Conservation (phyloP, 2,797 vertebrate species). For the Coccyzus lansbergi region DNA sequence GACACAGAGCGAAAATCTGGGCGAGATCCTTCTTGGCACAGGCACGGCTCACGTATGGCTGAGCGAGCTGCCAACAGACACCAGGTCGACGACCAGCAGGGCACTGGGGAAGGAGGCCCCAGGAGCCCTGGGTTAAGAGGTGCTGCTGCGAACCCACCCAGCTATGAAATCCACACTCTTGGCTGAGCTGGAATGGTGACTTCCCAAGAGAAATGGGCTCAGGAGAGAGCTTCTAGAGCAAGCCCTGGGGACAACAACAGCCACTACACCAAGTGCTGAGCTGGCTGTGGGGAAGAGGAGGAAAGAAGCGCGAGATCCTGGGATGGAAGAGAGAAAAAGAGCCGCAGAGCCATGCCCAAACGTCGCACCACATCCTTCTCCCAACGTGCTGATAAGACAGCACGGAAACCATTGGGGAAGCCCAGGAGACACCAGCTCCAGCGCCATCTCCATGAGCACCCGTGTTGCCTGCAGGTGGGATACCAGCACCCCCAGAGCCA, state of each 20-base stretch:
- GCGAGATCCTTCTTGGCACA: background rate
- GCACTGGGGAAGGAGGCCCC: background rate
- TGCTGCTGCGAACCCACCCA: rapidly evolving
- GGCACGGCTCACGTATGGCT: background rate
- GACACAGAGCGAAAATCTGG: background rate
- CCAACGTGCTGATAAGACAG: background rate
- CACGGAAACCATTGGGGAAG: background rate
- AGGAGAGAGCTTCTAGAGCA: background rate
- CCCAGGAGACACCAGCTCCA: background rate
- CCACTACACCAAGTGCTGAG: background rate
- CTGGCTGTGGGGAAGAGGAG: background rate
- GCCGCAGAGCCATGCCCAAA: background rate
- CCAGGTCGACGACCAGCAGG: background rate
- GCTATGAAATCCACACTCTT: background rate
- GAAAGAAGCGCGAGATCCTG: background rate
- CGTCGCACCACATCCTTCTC: background rate
- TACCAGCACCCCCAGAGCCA: background rate
- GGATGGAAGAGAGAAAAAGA: background rate
- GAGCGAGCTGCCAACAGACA: background rate
- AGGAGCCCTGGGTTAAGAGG: background rate
- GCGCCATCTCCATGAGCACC: background rate
- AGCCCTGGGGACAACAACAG: background rate
- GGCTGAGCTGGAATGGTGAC: background rate
- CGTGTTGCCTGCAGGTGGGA: background rate
- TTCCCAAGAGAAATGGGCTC: background rate